Base-by-base conservation (phyloP, 2,113 vertebrate genomes). In the Alethe castanea region DNA sequence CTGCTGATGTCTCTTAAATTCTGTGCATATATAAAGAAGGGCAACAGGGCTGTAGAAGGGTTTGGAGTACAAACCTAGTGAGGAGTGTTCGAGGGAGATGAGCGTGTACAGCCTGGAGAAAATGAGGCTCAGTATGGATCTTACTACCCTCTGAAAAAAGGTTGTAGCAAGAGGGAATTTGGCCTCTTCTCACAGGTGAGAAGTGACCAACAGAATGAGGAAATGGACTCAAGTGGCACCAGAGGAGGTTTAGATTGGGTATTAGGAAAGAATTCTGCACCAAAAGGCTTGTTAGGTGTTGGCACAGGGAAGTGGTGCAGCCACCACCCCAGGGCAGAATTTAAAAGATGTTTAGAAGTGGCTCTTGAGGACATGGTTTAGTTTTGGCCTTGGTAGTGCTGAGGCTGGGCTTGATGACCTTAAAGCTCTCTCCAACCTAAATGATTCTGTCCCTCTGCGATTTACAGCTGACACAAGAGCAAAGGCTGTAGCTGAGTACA, bases 251-350 rank as follows among this genome's bases (percentile, higher is more conserved):
- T 31, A 19, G 18, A 35, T 19, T 22, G 24, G n/a, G 40, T 31
- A 35, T 31, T 23, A 47, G 14, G n/a, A 22, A 47, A 60, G 67
- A 40, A 15, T 6, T 54, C 16, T 26, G 12, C 20, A 19, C 14
- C 6, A 31, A 12, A 67, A 19, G 13, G 6, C 6, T 47, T 47
- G 9, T 38, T 11, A 45, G 28, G 3, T 36, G 25, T 28, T 74
- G 38, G n/a, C 20, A 35, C 17, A 61, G 20, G 16, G 78, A 60
- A 40, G 13, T 10, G 28, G 13, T 31, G 8, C 29, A 54, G 47
- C 13, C n/a, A 26, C 12, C n/a, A 47, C n/a, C 19, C 53, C 0
- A 0, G 22, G 7, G 7, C 9, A 16, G 11, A 24, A 5, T 47
- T 60, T 47, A 53, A 60, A 47, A 61, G 6, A 22, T 6, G 9